These are phyloP conservation scores for Nasonia vitripennis DNA, from an alignment of 1,140 invertebrate species.

Conservation along the genomic window DNA sequence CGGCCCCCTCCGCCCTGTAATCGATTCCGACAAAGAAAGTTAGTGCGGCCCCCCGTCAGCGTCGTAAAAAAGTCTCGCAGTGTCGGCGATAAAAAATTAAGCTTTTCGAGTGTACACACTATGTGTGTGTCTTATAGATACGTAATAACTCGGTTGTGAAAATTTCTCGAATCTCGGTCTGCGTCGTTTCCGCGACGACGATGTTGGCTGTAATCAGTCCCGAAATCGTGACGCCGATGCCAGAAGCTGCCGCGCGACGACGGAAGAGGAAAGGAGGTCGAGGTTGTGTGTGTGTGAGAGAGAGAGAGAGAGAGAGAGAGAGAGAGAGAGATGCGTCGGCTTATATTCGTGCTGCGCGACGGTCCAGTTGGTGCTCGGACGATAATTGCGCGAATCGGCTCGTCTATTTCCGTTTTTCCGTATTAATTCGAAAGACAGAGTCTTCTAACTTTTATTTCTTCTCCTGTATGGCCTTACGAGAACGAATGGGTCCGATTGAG, in stretches of 20 bases:
- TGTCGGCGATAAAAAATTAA: neutral
- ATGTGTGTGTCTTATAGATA: neutral
- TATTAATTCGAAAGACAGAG: neutral
- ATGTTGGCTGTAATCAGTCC: neutral
- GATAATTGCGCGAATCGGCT: slow-evolving; percentile 31
- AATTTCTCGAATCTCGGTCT: neutral
- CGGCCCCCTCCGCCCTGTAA: neutral
- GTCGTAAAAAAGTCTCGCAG: neutral
- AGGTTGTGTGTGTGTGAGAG: too few species aligned
- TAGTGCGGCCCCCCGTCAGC: too few species aligned
- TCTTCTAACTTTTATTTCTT: neutral
- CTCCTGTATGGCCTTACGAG: too few species aligned
- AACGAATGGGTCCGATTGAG: too few species aligned
- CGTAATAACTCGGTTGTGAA: neutral
- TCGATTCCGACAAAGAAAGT: slow-evolving; percentile 14
- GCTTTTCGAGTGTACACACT: neutral
- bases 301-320: too few species aligned
- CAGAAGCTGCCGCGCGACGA: neutral
- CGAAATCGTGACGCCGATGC: neutral
- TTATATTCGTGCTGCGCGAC: neutral
- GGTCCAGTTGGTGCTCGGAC: neutral
- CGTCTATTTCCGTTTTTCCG: neutral
- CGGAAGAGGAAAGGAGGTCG: slow-evolving; percentile 24
- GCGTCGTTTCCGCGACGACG: neutral
- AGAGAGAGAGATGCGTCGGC: neutral